Evolutionary conservation across 2,113 vertebrate species (phyloP), one percentile per base, ranked within the genome.

Genomic region (Nycticebus coucang): DNA sequence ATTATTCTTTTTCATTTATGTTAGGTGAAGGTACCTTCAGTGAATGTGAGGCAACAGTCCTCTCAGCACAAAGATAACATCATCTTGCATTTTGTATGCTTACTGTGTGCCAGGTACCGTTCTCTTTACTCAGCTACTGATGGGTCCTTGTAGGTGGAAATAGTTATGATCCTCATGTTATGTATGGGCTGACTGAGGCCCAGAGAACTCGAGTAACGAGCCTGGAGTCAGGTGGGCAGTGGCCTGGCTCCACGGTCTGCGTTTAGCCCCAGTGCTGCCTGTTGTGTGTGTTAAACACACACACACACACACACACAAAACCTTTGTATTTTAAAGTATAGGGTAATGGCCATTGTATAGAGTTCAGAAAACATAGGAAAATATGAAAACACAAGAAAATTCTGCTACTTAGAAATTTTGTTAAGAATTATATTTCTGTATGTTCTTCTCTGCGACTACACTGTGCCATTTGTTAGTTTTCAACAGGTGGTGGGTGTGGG

Each of bases 21-120:
- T 79, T 10, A 62, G 62, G 10, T 45, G 55, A 14, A 5, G 50
- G 21, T 17, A 4, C 33, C 45, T 35, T 59, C 10, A 24, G 45
- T 30, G 37, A 85, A 14, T 3, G 28, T 17, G 4, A 50, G 75
- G n/a, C 2, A 62, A 33, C 13, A 18, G 0, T 15, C 59, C 26
- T 24, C 21, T 50, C 13, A 19, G 2, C 15, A 7, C 18, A 72
- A 0, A n/a, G 12, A 8, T 7, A 0, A 55, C 28, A 0, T 45
- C 69, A 0, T 9, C 82, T 21, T 0, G 50, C n/a, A 17, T 15
- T 24, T 24, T 19, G 15, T 19, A 0, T 2, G 37, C 45, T 59
- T 33, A 3, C 14, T 19, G 33, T 11, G 57, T n/a, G 88, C 24
- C 11, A 50, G 81, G 82, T 18, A 0, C 37, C 24, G 28, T 19